Base-by-base conservation (phyloP, 2,888 invertebrate species). In the Epinotia bilunana region DNA sequence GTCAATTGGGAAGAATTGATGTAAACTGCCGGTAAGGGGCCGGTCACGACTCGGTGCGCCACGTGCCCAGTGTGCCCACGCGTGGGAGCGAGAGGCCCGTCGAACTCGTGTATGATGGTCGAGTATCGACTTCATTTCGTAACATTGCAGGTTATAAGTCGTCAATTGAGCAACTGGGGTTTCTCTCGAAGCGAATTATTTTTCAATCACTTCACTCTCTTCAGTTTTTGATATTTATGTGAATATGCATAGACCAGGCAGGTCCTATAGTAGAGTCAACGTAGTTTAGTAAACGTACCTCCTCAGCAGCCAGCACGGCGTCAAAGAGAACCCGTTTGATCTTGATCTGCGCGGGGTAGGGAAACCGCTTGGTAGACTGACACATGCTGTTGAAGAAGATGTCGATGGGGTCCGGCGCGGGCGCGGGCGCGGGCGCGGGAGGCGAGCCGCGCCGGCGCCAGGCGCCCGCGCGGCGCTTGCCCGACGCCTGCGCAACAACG, bases 301-400 rank as follows among this genome's bases (percentile, higher is more conserved):
- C 91, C 84, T 93, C 93, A 33, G 91, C 92, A 78, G 86, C 90
- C 72, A 87, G 85, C 69, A 93, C 93, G 53, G 91, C 91, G 74
- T 84, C 83, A 84, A 93, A 93, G 77, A 93, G 83, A 68, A 85
- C 84, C 78, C 87, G 85, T 85, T 92, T 93, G 78, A 93, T 91
- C 80, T 87, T 87, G 77, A 93, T 88, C 84, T 93, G 93, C 76
- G 91, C 86, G 39, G 88, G 88, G 80, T 88, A 91, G 18, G 93
- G 90, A 77, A 93, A 85, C 53, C 93, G 87, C 84, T 92, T 92
- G 53, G 93, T 91, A 64, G 91, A 86, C 84, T 93, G 92, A 82
- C 93, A 93, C 93, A 93, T 93, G 87, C 92, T 86, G 83, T 88
- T 90, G 86, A 93, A 93, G 86, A 93, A 93, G 76, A 90, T 90